Evolutionary conservation across 2,113 vertebrate genomes (phyloP), one percentile per base, ranked within the genome.

Genomic region (Megaceryle torquata): DNA sequence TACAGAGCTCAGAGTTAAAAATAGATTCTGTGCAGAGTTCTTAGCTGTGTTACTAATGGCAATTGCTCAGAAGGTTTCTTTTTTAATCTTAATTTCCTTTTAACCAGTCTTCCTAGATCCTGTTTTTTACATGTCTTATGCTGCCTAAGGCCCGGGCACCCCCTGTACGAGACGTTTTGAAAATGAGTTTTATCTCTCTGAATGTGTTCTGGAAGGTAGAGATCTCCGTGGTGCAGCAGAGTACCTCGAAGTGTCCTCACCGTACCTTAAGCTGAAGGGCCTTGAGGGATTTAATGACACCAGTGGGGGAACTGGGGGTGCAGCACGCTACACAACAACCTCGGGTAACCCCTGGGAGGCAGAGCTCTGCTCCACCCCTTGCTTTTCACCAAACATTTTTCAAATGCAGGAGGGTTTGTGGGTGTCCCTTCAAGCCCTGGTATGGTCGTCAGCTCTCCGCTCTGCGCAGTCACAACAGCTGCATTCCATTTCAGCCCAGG

Each of bases 91-190:
- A 15, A 37, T 15, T 33, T 51, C 24, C 6, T 44, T 29, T 0
- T 5, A 76, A 29, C 57, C 56, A 17, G 10, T 74, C n/a, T 75
- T 77, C 29, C 13, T 60, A 46, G 19, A 4, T 43, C 10, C 43
- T 68, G 21, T 0, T 35, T 77, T 63, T 54, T 19, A 10, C 6
- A 6, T 16, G 1, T 60, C 16, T 68, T 63, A 4, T 2, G n/a
- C 39, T 76, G 51, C 33, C 29, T n/a, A 19, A 74, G 43, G 37
- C 71, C 6, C 20, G 43, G 57, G 22, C 53, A 60, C 60, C 74
- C 44, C 1, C 24, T 3, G 22, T 44, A 19, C 46, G 54, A 14
- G 51, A 14, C 24, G 17, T 29, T 3, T 24, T n/a, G 31, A 46
- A 56, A 72, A 33, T 67, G 0, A 69, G 11, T 56, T 70, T 78